phyloP scores from a whole-genome alignment of 2,113 vertebrate genomes.

The Thamnophis sirtalis region DNA sequence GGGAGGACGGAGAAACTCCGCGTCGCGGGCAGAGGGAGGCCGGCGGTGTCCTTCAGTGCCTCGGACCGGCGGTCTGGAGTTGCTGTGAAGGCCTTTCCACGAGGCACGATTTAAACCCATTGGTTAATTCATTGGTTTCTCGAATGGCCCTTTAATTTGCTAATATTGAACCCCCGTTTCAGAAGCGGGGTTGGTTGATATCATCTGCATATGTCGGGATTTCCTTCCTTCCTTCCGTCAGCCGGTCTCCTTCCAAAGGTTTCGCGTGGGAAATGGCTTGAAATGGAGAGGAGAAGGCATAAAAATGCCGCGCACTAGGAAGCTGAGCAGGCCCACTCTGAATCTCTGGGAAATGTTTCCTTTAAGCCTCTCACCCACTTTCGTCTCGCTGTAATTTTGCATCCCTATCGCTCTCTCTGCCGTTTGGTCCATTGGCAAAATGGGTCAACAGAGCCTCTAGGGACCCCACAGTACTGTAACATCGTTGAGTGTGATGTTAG shows the following conservation, averaged over 20 bases:
- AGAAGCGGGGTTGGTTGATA: not conserved
- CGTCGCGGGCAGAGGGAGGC: not conserved
- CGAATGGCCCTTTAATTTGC: constrained; percentile 8
- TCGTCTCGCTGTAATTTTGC: not conserved
- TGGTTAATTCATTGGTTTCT: constrained; percentile 34
- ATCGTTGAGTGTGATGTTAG: not conserved
- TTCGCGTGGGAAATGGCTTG: not conserved
- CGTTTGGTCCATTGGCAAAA: not conserved
- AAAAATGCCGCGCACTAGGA: not conserved
- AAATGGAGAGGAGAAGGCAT: not conserved
- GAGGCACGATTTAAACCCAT: not conserved
- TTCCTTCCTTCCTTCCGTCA: not conserved
- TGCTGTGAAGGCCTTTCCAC: constrained; percentile 8
- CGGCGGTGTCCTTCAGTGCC: not conserved
- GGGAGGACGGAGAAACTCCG: not conserved
- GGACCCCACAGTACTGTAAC: not conserved
- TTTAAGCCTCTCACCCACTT: not conserved
- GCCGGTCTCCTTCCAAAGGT: not conserved
- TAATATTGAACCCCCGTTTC: constrained; percentile 17
- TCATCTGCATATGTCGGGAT: not conserved
- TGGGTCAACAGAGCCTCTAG: not conserved
- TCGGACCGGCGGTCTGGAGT: not conserved
- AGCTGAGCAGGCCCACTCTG: not conserved
- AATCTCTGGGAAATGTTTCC: not conserved
- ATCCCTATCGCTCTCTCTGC: not conserved